These are phyloP conservation scores for Coptodon rendalli DNA, from an alignment of 2,113 vertebrate genomes.

Conservation along the genomic window DNA sequence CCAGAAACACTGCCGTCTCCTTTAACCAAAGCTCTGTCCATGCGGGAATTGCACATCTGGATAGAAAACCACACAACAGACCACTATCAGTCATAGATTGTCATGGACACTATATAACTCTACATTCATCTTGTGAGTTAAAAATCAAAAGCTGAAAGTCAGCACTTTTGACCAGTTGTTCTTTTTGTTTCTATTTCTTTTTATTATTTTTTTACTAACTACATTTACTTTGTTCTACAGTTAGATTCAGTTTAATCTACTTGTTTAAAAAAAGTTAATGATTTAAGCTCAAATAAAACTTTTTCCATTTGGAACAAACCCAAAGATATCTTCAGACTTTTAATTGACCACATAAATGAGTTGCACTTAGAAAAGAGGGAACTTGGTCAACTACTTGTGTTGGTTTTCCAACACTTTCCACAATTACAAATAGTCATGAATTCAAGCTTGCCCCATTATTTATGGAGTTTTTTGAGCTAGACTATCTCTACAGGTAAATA, in stretches of 20 bases:
- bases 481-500: neutral
- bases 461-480: neutral
- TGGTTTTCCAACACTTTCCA: neutral
- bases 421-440: neutral
- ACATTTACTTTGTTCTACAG: neutral
- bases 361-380: neutral
- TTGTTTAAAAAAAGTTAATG: neutral
- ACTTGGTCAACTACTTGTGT: rapidly evolving
- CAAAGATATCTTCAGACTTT: neutral
- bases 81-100: neutral
- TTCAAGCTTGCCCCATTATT: neutral
- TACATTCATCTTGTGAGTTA: neutral
- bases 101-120: rapidly evolving
- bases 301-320: neutral
- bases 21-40: neutral
- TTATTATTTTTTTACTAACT: neutral
- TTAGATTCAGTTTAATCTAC: neutral
- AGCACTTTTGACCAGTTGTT: neutral
- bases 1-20: neutral
- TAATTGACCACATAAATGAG: neutral
- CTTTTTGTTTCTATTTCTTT: rapidly evolving
- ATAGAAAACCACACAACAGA: neutral
- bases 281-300: neutral
- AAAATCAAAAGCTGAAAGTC: neutral
- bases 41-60: rapidly evolving